phyloP scores from a whole-genome alignment of 2,113 vertebrate species.

The Acrocephalus kingi region DNA sequence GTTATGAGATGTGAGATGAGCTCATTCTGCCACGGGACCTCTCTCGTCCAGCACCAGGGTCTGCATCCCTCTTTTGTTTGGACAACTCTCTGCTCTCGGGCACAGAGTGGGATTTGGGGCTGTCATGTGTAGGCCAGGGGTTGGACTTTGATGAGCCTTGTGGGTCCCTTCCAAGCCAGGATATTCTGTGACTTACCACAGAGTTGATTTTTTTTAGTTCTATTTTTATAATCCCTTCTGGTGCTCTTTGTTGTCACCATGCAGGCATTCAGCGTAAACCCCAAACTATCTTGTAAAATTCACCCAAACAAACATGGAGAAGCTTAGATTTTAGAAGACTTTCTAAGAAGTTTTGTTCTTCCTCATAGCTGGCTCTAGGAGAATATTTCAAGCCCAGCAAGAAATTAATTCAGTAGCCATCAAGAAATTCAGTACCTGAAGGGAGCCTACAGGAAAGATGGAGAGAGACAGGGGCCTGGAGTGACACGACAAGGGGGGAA shows the following conservation, averaged over 20 bases:
- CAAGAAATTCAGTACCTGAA: not conserved
- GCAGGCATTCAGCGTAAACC: not conserved
- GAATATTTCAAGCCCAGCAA: not conserved
- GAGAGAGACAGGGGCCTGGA: not conserved
- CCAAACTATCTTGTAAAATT: not conserved
- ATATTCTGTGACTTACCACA: not conserved
- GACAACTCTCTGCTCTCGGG: accelerated
- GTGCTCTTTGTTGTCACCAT: not conserved
- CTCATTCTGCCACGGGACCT: not conserved
- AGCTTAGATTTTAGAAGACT: not conserved
- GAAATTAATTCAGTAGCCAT: not conserved
- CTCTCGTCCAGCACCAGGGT: not conserved
- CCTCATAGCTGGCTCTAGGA: not conserved
- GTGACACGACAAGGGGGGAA: not conserved
- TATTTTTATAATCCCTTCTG: not conserved
- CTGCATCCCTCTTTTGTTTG: not conserved
- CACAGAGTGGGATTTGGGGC: not conserved
- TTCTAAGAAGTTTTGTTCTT: not conserved
- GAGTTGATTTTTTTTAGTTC: not conserved
- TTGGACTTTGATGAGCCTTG: not conserved
- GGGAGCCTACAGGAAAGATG: not conserved
- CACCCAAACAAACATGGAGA: not conserved
- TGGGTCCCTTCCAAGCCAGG: not conserved
- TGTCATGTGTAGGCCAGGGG: not conserved
- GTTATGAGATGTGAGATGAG: not conserved